Percentiles rank a stretch among this genome's conserved stretches.
These are phyloP conservation scores for Chamaetylas fuelleborni DNA, from an alignment of 2,113 vertebrate genomes.

Conservation along the genomic window DNA sequence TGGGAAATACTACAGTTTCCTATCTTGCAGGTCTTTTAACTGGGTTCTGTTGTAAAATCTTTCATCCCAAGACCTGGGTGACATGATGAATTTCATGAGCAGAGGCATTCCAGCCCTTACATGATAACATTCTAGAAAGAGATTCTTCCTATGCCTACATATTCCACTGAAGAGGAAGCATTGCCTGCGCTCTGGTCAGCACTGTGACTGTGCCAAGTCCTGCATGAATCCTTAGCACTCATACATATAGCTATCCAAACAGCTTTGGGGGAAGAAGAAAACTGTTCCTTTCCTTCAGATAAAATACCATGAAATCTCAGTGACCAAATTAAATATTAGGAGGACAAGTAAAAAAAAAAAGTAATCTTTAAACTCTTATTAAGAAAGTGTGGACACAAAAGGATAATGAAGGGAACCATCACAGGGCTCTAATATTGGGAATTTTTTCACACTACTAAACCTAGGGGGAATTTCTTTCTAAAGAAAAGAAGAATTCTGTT, in stretches of 20 bases:
- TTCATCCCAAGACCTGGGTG: background rate
- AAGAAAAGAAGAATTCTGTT: constrained; percentile 72
- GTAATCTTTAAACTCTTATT: background rate
- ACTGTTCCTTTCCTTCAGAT: background rate
- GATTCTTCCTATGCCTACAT: background rate
- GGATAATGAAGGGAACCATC: background rate
- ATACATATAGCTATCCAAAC: background rate
- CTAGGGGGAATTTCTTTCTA: constrained; percentile 68
- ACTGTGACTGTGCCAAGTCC: background rate
- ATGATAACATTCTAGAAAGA: background rate
- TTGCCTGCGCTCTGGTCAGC: background rate
- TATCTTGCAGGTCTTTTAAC: background rate
- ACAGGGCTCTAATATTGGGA: background rate
- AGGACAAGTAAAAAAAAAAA: background rate
- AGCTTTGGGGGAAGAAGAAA: background rate
- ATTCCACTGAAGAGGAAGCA: background rate
- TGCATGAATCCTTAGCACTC: background rate
- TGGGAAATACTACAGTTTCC: background rate
- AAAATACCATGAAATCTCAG: background rate
- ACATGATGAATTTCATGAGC: background rate
- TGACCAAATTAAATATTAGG: background rate
- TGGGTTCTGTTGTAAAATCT: background rate
- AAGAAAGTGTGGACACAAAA: background rate
- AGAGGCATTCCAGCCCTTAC: background rate
- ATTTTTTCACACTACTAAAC: constrained; percentile 42